phyloP scores from a whole-genome alignment of 2,113 vertebrate genomes.

The Gadus macrocephalus region DNA sequence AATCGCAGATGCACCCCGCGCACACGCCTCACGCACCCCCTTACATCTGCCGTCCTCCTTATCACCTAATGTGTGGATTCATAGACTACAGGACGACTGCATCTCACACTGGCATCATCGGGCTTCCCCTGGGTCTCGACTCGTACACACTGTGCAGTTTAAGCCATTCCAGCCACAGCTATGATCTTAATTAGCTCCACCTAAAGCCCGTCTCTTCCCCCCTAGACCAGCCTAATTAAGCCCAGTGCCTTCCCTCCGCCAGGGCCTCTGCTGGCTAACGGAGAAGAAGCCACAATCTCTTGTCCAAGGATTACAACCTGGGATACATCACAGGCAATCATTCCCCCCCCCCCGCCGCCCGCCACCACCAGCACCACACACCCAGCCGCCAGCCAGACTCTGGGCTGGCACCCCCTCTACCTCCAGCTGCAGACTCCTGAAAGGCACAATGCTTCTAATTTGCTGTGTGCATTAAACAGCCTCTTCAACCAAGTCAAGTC shows the following conservation, averaged over 20 bases:
- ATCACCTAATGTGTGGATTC: slow-evolving; percentile 45
- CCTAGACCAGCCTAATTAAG: slow-evolving; percentile 75
- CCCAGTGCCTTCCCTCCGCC: slow-evolving; percentile 65
- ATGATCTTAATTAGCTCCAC: slow-evolving; percentile 80
- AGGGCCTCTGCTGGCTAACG: slow-evolving; percentile 63
- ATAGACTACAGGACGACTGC: slow-evolving; percentile 39
- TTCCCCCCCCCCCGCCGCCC: slow-evolving; percentile 43
- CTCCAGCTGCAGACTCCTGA: slow-evolving; percentile 45
- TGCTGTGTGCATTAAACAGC: slow-evolving; percentile 70
- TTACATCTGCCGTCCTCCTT: slow-evolving; percentile 6
- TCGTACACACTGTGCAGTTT: slow-evolving; percentile 66
- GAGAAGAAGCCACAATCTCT: slow-evolving; percentile 62
- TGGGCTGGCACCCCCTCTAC: slow-evolving; percentile 25
- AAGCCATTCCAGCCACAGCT: slow-evolving; percentile 73
- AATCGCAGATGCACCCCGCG: slow-evolving; percentile 3
- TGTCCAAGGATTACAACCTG: slow-evolving; percentile 76
- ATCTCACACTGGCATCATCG: slow-evolving; percentile 44
- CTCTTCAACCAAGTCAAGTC: slow-evolving; percentile 69
- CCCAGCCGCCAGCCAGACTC: slow-evolving; percentile 25
- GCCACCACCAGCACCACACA: slow-evolving; percentile 5
- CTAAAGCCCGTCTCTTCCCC: slow-evolving; percentile 68
- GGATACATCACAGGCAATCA: slow-evolving; percentile 76
- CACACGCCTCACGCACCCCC: slow-evolving; percentile 3
- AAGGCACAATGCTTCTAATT: slow-evolving; percentile 70
- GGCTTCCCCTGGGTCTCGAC: slow-evolving; percentile 61